Percentiles rank a stretch among this genome's conserved stretches.
phyloP scores from a whole-genome alignment of 2,888 invertebrate species.

The Monoplex corrugatus region DNA sequence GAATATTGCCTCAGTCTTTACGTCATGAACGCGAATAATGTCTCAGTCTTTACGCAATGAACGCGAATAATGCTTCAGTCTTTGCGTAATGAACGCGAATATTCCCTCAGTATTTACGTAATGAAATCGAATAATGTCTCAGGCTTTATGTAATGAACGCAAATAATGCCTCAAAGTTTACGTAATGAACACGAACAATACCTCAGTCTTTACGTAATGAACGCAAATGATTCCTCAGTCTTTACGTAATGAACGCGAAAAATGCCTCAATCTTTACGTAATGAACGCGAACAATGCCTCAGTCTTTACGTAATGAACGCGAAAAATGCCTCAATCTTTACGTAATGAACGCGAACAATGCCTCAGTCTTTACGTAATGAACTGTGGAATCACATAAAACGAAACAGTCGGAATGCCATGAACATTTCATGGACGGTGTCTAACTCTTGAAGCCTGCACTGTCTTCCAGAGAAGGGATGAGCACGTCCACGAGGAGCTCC shows the following conservation, averaged over 20 bases:
- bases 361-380: neutral
- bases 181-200: neutral
- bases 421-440: too few relatives aligned
- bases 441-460: neutral
- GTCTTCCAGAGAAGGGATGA: conserved; percentile 9
- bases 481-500: neutral
- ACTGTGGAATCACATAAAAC: too few relatives aligned
- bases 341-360: neutral
- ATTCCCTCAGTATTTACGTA: neutral
- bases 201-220: neutral
- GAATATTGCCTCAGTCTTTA: too few relatives aligned
- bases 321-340: neutral
- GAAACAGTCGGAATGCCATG: too few relatives aligned
- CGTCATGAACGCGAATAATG: too few relatives aligned
- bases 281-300: neutral
- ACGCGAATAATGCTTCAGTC: neutral
- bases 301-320: neutral
- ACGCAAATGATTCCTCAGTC: neutral
- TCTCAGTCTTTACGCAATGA: too few relatives aligned
- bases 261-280: neutral
- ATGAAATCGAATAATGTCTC: neutral
- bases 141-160: neutral
- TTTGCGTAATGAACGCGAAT: too few relatives aligned
- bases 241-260: neutral
- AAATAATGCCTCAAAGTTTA: neutral